Evolutionary conservation across 2,888 invertebrate genomes (phyloP).

Genomic region (Antitype chi): DNA sequence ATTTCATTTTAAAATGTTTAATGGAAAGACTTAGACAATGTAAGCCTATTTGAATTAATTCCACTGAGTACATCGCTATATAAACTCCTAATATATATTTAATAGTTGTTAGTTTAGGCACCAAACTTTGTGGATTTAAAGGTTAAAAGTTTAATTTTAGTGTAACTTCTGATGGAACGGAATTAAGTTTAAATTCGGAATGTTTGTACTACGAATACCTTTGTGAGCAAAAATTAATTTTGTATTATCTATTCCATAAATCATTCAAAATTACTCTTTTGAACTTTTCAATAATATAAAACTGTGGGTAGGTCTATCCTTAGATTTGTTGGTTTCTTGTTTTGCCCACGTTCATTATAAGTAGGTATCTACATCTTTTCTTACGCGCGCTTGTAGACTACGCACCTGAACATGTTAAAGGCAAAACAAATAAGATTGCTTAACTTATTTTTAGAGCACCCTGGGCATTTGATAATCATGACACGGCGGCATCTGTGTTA

Average conservation of each 20-base stretch:
- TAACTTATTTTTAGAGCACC: not conserved
- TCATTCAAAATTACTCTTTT: not conserved
- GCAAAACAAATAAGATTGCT: not conserved
- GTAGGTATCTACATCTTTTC: not conserved
- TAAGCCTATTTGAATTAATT: slow-evolving; percentile 20
- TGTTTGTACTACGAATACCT: not conserved
- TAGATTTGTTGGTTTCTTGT: not conserved
- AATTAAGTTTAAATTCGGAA: not conserved
- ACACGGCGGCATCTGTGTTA: too few species aligned
- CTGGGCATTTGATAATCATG: not conserved
- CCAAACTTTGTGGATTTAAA: not conserved
- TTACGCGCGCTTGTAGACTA: not conserved
- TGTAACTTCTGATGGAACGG: not conserved
- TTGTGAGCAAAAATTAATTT: not conserved
- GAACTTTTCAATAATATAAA: not conserved
- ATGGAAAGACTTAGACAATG: not conserved
- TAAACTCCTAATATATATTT: not conserved
- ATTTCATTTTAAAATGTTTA: not conserved
- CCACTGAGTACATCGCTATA: not conserved
- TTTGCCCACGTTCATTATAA: not conserved
- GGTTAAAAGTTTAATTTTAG: not conserved
- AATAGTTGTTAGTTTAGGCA: slow-evolving; percentile 34
- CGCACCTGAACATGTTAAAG: not conserved
- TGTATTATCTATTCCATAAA: not conserved
- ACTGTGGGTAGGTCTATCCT: too few species aligned